Percentiles rank a stretch among this genome's conserved stretches.
phyloP scores from a whole-genome alignment of 2,113 vertebrate genomes.

The Cryptomyrus ogoouensis region DNA sequence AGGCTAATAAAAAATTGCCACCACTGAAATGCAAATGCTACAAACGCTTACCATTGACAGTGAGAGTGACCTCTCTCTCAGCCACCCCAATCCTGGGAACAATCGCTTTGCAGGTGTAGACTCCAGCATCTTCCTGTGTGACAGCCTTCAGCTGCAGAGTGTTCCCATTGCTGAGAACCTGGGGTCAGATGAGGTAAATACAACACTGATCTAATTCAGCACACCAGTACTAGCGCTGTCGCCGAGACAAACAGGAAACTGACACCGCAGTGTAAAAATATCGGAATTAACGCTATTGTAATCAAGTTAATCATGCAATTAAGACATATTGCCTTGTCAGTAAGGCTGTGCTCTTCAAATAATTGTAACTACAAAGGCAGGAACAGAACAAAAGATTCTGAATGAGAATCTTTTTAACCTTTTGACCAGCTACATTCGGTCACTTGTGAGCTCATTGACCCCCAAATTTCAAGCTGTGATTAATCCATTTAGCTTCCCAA shows the following conservation, averaged over 20 bases:
- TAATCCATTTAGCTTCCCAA: slow-evolving; percentile 64
- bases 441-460: slow-evolving; percentile 62
- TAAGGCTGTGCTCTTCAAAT: neutral
- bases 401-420: slow-evolving; percentile 43
- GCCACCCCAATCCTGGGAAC: slow-evolving; percentile 69
- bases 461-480: slow-evolving; percentile 64
- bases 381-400: slow-evolving; percentile 39
- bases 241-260: neutral
- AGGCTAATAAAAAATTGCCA: neutral
- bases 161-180: slow-evolving; percentile 82
- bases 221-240: neutral
- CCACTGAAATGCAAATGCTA: neutral
- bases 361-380: slow-evolving; percentile 32
- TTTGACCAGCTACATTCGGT: slow-evolving; percentile 48
- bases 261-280: neutral
- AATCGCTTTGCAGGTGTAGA: slow-evolving; percentile 79
- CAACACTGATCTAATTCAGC: slow-evolving; percentile 18
- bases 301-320: slow-evolving; percentile 61
- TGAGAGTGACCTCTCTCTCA: slow-evolving; percentile 71
- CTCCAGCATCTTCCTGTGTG: slow-evolving; percentile 73
- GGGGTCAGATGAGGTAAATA: slow-evolving; percentile 35
- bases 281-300: slow-evolving; percentile 47
- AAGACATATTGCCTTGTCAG: slow-evolving; percentile 31
- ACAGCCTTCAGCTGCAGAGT: slow-evolving; percentile 72
- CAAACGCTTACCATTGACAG: slow-evolving; percentile 70